Conservation (phyloP, 2,113 vertebrate genomes). For the Baryphthengus martii region DNA sequence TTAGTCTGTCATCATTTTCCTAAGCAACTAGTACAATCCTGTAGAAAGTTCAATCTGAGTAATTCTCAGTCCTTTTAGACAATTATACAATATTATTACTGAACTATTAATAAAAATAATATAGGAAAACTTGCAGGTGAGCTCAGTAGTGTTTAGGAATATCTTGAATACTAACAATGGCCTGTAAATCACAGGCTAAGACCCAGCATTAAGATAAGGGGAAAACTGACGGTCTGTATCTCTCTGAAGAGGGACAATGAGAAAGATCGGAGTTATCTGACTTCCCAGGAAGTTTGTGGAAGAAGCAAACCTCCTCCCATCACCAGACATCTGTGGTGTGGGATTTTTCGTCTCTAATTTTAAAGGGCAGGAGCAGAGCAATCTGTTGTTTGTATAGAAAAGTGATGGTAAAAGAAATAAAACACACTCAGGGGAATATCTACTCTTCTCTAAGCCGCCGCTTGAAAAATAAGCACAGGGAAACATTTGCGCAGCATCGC, state of each 20-base stretch:
- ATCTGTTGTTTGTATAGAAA: constrained; percentile 72
- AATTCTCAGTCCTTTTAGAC: background rate
- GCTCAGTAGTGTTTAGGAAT: background rate
- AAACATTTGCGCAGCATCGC: constrained; percentile 48
- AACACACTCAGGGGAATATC: constrained; percentile 57
- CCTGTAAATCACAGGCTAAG: background rate
- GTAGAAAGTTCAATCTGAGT: background rate
- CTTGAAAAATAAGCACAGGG: constrained; percentile 53
- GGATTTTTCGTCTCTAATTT: constrained; percentile 35
- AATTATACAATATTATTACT: background rate
- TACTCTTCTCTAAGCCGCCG: constrained; percentile 30
- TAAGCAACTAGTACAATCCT: background rate
- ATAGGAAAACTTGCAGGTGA: background rate
- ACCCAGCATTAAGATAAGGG: background rate
- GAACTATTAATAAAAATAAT: background rate
- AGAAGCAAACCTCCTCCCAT: background rate
- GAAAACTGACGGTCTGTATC: background rate
- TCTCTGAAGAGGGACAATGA: background rate
- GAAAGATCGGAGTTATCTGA: background rate
- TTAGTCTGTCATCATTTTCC: background rate
- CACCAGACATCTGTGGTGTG: constrained; percentile 44
- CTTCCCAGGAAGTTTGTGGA: background rate
- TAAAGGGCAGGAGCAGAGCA: constrained; percentile 67
- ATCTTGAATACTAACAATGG: background rate
- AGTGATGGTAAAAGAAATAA: constrained; percentile 54